A percentile compares a stretch with the other conserved stretches of the same genome.
These are phyloP conservation scores for Schizopygopsis pylzovi DNA, from an alignment of 2,797 vertebrate genomes.

Conservation along the genomic window DNA sequence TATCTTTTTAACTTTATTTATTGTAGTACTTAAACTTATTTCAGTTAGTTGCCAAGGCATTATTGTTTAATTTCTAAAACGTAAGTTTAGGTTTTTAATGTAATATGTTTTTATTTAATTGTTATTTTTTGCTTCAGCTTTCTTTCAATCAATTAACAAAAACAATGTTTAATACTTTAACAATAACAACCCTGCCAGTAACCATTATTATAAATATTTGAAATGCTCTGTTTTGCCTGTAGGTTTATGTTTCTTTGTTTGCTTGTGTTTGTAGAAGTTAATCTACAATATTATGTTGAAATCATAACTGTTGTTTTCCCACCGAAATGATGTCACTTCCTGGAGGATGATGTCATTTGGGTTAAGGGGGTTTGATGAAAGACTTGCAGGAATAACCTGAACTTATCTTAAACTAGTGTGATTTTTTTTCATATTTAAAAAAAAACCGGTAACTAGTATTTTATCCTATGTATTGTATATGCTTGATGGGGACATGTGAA, in stretches of 20 bases:
- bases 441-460: neutral
- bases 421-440: neutral
- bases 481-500: neutral
- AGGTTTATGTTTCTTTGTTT: neutral
- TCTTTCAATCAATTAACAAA: neutral
- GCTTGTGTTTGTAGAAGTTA: too few species aligned
- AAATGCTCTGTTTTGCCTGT: neutral
- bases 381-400: neutral
- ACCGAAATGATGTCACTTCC: neutral
- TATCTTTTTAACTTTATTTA: neutral
- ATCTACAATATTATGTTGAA: neutral
- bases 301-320: neutral
- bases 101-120: too few species aligned
- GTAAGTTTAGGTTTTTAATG: neutral
- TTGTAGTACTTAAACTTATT: neutral
- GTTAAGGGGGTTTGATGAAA: neutral
- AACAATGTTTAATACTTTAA: neutral
- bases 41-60: neutral
- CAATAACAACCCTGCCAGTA: neutral
- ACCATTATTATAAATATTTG: neutral
- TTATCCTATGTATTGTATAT: neutral
- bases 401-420: neutral
- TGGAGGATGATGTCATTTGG: slow-evolving; percentile 5
- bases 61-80: neutral
- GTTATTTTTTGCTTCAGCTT: neutral